Percentiles rank a stretch among this genome's conserved stretches.
These are phyloP conservation scores for Crotalus tigris DNA, from an alignment of 2,113 vertebrate species.

Conservation along the genomic window DNA sequence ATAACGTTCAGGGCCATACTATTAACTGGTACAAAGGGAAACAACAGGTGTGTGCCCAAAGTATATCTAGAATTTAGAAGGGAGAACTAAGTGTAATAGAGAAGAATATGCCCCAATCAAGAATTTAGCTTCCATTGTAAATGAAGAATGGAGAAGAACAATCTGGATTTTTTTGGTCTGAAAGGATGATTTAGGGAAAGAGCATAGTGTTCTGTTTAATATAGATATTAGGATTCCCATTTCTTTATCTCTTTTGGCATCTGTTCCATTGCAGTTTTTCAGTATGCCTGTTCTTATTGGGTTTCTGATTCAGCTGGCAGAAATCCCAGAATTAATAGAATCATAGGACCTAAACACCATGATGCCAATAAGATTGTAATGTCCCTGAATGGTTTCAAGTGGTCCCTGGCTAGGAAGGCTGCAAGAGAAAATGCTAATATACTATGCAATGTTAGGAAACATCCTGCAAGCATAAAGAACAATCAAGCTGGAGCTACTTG, in stretches of 20 bases:
- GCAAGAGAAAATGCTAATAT: background rate
- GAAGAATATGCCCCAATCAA: background rate
- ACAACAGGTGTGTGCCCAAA: background rate
- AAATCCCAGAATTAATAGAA: background rate
- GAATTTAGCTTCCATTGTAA: background rate
- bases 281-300: background rate
- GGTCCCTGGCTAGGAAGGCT: background rate
- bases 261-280: background rate
- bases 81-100: background rate
- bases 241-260: background rate
- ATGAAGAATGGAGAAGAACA: background rate
- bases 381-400: background rate
- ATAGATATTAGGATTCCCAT: background rate
- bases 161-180: background rate
- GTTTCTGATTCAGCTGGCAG: background rate
- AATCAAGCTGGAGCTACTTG: background rate
- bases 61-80: background rate
- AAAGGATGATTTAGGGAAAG: background rate
- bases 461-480: background rate
- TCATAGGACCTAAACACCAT: background rate
- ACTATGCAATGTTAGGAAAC: background rate
- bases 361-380: background rate
- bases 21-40: background rate
- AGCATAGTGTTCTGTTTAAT: background rate
- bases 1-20: background rate